Conservation (phyloP, 2,797 vertebrate genomes). For the Anguilla anguilla region DNA sequence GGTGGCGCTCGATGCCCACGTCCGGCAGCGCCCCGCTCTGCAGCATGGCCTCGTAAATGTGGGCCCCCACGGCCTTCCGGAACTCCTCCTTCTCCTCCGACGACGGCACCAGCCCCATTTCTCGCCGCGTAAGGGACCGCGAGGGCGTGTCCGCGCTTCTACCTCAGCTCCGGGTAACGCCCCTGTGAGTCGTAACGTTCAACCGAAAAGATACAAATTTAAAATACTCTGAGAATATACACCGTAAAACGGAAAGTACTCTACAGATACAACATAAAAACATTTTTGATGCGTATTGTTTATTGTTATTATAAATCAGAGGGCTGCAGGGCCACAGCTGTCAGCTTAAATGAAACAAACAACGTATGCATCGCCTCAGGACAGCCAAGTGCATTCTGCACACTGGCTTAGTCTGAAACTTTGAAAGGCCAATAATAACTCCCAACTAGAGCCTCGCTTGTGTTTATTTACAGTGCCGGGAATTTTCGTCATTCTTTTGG, state of each 20-base stretch:
- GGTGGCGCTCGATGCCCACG: conserved; percentile 54
- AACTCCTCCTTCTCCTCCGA: conserved; percentile 52
- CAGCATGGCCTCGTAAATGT: conserved; percentile 62
- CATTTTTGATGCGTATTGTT: neutral
- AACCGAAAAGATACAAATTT: neutral
- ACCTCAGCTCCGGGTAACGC: neutral
- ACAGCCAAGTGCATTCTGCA: neutral
- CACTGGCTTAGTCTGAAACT: neutral
- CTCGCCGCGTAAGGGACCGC: neutral
- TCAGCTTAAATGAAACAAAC: neutral
- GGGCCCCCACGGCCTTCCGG: conserved; percentile 46
- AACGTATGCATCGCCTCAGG: neutral
- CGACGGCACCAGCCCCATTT: conserved; percentile 67
- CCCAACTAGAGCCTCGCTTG: neutral
- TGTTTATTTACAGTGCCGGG: neutral
- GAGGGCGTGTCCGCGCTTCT: neutral
- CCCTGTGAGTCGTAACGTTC: neutral
- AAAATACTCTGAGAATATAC: neutral
- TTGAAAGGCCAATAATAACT: neutral
- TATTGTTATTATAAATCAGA: neutral
- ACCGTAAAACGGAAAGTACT: neutral
- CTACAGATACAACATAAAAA: neutral
- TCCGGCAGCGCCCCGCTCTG: conserved; percentile 55
- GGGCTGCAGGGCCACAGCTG: neutral
- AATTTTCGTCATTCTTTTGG: neutral